phyloP scores from a whole-genome alignment of 2,888 invertebrate genomes.

The Xanthorhoe designata region DNA sequence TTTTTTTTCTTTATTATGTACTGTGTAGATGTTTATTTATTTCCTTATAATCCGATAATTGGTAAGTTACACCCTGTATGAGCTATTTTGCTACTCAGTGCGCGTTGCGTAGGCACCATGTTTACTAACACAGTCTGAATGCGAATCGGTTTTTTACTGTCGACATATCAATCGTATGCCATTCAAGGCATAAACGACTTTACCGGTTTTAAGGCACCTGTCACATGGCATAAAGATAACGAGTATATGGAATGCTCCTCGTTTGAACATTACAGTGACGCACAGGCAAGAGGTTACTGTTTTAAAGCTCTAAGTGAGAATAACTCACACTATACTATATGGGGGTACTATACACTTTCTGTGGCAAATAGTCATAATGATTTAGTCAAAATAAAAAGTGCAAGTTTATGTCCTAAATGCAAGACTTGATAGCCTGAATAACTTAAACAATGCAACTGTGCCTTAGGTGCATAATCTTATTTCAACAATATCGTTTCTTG shows the following conservation, averaged over 20 bases:
- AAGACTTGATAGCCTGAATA: too few relatives aligned
- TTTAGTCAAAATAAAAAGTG: too few relatives aligned
- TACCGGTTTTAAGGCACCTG: slow-evolving; percentile 76
- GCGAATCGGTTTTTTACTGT: slow-evolving; percentile 57
- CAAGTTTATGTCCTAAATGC: too few relatives aligned
- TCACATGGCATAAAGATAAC: slow-evolving; percentile 62
- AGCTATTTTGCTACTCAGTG: slow-evolving; percentile 47
- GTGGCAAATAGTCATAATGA: too few relatives aligned
- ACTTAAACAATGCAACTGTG: too few relatives aligned
- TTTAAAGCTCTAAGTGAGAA: too few relatives aligned
- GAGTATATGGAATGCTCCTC: slow-evolving; percentile 56
- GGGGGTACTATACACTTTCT: too few relatives aligned
- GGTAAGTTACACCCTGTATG: slow-evolving; percentile 11
- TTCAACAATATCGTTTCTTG: too few relatives aligned
- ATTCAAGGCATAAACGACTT: slow-evolving; percentile 63
- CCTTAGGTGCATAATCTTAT: too few relatives aligned
- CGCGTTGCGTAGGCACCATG: slow-evolving; percentile 58
- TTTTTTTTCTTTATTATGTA: too few relatives aligned
- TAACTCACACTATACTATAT: too few relatives aligned
- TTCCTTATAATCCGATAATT: neutral
- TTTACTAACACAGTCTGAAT: slow-evolving; percentile 67
- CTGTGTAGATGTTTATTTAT: neutral
- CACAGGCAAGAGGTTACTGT: slow-evolving; percentile 8
- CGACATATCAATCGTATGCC: slow-evolving; percentile 66
- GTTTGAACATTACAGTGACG: slow-evolving; percentile 22